Conservation (phyloP, 2,113 vertebrate genomes). For the Camelus bactrianus region DNA sequence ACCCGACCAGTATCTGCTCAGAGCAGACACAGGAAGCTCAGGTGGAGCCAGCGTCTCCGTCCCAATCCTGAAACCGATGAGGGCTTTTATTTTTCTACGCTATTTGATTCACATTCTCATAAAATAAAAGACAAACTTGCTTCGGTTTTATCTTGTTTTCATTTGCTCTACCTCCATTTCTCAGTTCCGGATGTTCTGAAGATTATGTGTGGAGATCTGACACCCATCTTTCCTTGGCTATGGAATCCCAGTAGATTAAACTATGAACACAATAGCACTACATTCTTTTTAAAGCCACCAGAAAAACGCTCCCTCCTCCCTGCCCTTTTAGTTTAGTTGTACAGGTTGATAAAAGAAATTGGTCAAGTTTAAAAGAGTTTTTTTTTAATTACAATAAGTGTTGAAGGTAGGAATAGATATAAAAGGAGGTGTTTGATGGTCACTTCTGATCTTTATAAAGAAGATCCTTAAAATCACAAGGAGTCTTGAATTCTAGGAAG, state of each 20-base stretch:
- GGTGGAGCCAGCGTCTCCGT: neutral
- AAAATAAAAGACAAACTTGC: slow-evolving; percentile 65
- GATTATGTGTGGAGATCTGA: slow-evolving; percentile 78
- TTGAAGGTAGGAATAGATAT: slow-evolving; percentile 23
- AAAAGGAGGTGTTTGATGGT: slow-evolving; percentile 26
- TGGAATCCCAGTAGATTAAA: slow-evolving; percentile 64
- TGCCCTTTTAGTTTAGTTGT: neutral
- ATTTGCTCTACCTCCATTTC: slow-evolving; percentile 73
- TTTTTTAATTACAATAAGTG: neutral
- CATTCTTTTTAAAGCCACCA: slow-evolving; percentile 4
- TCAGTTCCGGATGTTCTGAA: slow-evolving; percentile 67
- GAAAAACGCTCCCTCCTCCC: neutral
- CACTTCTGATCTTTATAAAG: slow-evolving; percentile 7
- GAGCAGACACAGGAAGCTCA: slow-evolving; percentile 6
- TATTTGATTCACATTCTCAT: slow-evolving; percentile 65
- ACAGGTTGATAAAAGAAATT: slow-evolving; percentile 25
- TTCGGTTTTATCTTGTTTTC: slow-evolving; percentile 80
- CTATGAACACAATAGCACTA: neutral
- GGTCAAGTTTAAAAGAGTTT: neutral
- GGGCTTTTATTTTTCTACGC: neutral
- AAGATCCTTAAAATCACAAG: neutral
- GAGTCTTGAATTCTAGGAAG: neutral
- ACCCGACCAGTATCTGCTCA: slow-evolving; percentile 30
- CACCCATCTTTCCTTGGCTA: slow-evolving; percentile 78
- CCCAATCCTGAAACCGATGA: slow-evolving; percentile 57